These are phyloP conservation scores for Gerris buenoi DNA, from an alignment of 1,140 invertebrate genomes.

Conservation along the genomic window DNA sequence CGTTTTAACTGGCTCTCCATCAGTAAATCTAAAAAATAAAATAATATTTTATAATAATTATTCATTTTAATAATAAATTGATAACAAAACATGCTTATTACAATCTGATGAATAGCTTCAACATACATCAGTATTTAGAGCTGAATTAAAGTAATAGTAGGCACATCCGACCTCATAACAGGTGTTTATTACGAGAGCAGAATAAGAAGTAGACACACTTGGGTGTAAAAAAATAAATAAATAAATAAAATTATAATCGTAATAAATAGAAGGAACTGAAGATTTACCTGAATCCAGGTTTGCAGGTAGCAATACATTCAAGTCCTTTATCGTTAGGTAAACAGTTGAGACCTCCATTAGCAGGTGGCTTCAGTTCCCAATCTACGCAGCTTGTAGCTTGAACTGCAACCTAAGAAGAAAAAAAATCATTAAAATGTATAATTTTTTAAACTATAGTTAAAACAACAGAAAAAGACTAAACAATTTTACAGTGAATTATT, in stretches of 20 bases:
- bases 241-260: too few relatives aligned
- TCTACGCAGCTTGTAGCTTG: constrained; percentile 87
- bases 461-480: too few relatives aligned
- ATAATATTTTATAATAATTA: not conserved
- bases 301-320: constrained; percentile 81
- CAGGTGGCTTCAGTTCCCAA: constrained; percentile 78
- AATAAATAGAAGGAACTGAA: too few relatives aligned
- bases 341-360: constrained; percentile 77
- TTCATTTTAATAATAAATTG: not conserved
- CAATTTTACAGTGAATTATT: too few relatives aligned
- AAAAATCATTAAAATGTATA: not conserved
- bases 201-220: too few relatives aligned
- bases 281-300: constrained; percentile 48
- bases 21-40: constrained; percentile 54
- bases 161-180: too few relatives aligned
- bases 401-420: constrained; percentile 51
- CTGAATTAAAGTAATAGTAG: too few relatives aligned
- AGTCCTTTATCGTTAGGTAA: constrained; percentile 61
- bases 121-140: not conserved
- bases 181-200: too few relatives aligned
- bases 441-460: too few relatives aligned
- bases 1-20: constrained; percentile 70
- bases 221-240: too few relatives aligned
- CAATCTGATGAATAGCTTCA: not conserved
- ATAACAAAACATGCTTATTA: too few relatives aligned